Conservation (phyloP, 1,140 invertebrate genomes). For the Doryteuthis pealeii region DNA sequence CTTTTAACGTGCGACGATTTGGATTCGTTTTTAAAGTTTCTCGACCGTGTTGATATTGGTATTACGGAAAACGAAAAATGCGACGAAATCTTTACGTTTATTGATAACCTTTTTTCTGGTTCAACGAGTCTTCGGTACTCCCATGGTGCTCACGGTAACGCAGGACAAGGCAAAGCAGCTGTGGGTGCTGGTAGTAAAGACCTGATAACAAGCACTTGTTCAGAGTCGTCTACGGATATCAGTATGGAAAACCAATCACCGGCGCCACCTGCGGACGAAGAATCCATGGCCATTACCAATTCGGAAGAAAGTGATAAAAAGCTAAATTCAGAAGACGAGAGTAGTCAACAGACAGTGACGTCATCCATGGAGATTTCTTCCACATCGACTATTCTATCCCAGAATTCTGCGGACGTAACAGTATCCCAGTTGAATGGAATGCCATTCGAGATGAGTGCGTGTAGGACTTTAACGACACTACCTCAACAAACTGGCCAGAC, state of each 20-base stretch:
- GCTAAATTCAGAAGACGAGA: too few relatives aligned
- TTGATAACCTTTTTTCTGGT: constrained; percentile 1
- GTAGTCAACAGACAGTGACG: too few relatives aligned
- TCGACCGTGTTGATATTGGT: not conserved
- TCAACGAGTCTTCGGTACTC: not conserved
- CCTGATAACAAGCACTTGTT: not conserved
- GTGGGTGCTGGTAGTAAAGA: not conserved
- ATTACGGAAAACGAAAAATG: not conserved
- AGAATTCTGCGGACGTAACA: too few relatives aligned
- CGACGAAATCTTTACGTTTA: not conserved
- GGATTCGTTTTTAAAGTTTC: not conserved
- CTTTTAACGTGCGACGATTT: not conserved
- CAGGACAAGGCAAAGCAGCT: not conserved
- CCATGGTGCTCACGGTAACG: not conserved
- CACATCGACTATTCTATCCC: too few relatives aligned
- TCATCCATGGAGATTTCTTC: too few relatives aligned
- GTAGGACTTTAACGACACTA: not conserved
- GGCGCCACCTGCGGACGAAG: not conserved
- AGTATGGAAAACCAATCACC: not conserved
- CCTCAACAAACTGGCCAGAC: not conserved
- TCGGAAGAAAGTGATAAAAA: too few relatives aligned
- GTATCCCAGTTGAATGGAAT: not conserved
- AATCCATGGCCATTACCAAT: not conserved
- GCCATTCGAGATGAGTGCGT: not conserved
- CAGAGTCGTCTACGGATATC: not conserved